Conservation (phyloP, 2,113 vertebrate species). For the Ptyas mucosa region DNA sequence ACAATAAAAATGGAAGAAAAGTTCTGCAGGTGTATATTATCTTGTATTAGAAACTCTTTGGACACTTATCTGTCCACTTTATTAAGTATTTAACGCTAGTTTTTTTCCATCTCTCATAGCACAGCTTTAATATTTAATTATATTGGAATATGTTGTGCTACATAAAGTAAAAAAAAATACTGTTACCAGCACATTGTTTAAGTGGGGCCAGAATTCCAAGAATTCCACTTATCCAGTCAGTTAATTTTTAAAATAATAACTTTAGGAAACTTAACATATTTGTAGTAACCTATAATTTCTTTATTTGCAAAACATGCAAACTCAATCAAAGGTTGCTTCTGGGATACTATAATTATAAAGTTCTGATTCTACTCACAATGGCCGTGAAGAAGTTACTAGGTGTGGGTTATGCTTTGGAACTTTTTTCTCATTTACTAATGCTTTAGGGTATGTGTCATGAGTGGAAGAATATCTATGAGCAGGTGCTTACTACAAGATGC, state of each 20-base stretch:
- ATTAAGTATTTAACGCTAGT: neutral
- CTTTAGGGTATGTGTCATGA: neutral
- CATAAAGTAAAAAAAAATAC: neutral
- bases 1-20: neutral
- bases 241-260: neutral
- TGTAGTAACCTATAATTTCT: neutral
- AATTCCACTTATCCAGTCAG: neutral
- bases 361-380: neutral
- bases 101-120: neutral
- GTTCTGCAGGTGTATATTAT: neutral
- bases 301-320: neutral
- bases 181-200: neutral
- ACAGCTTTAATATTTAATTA: neutral
- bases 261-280: neutral
- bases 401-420: neutral
- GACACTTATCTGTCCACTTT: neutral
- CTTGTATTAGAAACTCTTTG: neutral
- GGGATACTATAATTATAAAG: neutral
- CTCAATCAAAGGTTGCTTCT: neutral
- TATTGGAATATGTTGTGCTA: neutral
- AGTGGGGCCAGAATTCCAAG: neutral
- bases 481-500: neutral
- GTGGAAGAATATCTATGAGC: neutral
- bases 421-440: neutral
- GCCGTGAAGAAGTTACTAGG: neutral